phyloP scores from a whole-genome alignment of 2,888 invertebrate genomes.

The Syritta pipiens region DNA sequence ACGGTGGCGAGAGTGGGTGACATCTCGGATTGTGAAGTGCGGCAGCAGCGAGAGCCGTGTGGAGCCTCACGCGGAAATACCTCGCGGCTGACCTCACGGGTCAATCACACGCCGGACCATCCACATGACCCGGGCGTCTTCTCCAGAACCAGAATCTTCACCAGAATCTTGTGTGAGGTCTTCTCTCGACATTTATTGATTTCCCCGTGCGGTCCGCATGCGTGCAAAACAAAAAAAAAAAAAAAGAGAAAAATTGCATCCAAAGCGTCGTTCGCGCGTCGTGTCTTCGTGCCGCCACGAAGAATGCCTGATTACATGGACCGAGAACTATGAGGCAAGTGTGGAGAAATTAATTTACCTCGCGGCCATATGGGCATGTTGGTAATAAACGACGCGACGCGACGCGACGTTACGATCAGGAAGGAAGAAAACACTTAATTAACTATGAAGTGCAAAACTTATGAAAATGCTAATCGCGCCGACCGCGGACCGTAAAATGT shows the following conservation, averaged over 20 bases:
- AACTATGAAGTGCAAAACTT: background rate
- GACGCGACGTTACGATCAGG: background rate
- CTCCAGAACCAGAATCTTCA: constrained; percentile 42
- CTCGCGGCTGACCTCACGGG: constrained; percentile 47
- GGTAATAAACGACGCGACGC: background rate
- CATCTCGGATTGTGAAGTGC: constrained; percentile 24
- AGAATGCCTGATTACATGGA: constrained; percentile 5
- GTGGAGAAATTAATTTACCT: constrained; percentile 12
- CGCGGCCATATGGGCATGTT: background rate
- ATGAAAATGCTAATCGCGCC: background rate
- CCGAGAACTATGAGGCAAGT: constrained; percentile 1
- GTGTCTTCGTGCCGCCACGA: background rate
- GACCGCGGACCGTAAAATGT: background rate
- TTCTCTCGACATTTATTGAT: constrained; percentile 52
- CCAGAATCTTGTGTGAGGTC: constrained; percentile 54
- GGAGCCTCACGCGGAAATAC: constrained; percentile 64
- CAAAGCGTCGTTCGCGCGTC: background rate
- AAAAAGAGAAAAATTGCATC: constrained; percentile 10
- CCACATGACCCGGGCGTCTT: constrained; percentile 33
- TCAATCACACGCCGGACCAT: constrained; percentile 48
- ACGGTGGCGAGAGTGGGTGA: constrained; percentile 68
- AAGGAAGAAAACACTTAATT: background rate
- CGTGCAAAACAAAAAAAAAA: no score
- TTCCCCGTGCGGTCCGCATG: constrained; percentile 8
- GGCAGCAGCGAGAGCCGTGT: constrained; percentile 41